Base-by-base conservation (phyloP, 1,140 invertebrate genomes). In the Sipha flava region DNA sequence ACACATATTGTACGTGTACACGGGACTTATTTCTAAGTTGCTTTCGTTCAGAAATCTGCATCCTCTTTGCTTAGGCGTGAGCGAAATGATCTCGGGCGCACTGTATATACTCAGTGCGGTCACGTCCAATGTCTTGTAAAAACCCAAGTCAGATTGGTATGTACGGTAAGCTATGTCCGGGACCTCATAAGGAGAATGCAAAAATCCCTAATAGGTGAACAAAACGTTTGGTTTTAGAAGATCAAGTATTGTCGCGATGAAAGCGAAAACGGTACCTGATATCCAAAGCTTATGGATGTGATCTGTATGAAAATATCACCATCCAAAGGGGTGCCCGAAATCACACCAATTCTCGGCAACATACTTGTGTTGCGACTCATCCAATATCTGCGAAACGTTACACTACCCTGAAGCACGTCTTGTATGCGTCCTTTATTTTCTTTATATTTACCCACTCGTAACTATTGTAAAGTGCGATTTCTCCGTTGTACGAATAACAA, bases 271-370 rank as follows among this genome's bases (percentile, higher is more conserved):
- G n/a, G n/a, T 84, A 89, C 89, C 83, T 88, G 86, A 82, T 90
- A 91, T 23, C 88, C 87, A 3, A 88, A 88, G 0, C 89, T 89
- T 57, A 91, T 86, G 79, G 91, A 90, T n/a, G 90, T 88, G n/a
- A 91, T 86, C 83, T 91, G 90, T 0, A 89, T 88, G 83, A 91
- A 91, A 18, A 91, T 88, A 84, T 92, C 90, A 2, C 90, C 90
- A 83, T 92, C 90, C 7, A 92, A 82, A 0, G 90, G 90, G 85
- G 91, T 90, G 2, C 91, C 88, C 14, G 86, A 88, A n/a, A 91
- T 88, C 2, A 87, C 23, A 6, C 59, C 59, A 21, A 29, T 23
- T 14, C 34, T 45, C 6, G 59, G 40, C 18, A 83, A n/a, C 1
- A 81, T 26, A 1, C 82, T 85, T 73, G 82, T 84, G 52, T 85